Evolutionary conservation across 2,113 vertebrate species (phyloP).

Genomic region (Chlamydotis undulata): DNA sequence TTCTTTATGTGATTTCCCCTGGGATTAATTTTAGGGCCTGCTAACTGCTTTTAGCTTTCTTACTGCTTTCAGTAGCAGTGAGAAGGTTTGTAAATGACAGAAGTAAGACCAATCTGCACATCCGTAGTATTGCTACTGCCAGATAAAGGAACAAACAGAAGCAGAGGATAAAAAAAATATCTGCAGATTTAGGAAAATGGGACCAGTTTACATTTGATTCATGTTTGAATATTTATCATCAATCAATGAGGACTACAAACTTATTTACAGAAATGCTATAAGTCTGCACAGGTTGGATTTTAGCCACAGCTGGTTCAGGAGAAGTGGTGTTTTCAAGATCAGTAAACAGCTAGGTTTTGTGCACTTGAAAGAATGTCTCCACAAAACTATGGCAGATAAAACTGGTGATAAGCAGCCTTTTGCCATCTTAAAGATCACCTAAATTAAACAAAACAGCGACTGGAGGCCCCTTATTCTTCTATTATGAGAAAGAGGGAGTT

Average conservation of each 20-base stretch:
- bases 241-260: not conserved
- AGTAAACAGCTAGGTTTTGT: not conserved
- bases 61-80: not conserved
- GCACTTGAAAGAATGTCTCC: not conserved
- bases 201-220: not conserved
- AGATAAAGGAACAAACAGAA: not conserved
- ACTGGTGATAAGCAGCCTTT: not conserved
- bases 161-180: not conserved
- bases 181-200: not conserved
- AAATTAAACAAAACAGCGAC: not conserved
- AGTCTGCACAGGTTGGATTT: not conserved
- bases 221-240: not conserved
- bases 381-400: not conserved
- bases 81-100: not conserved
- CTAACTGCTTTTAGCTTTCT: not conserved
- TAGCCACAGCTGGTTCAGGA: not conserved
- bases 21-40: not conserved
- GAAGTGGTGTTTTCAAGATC: not conserved
- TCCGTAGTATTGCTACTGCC: not conserved
- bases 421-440: not conserved
- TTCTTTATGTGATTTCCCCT: not conserved
- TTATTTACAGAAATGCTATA: not conserved
- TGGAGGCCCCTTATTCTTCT: not conserved
- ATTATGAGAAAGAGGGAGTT: not conserved
- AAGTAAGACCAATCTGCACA: not conserved